Percentiles rank a stretch among this genome's conserved stretches.
These are phyloP conservation scores for Phyllotreta striolata DNA, from an alignment of 2,888 invertebrate genomes.

Conservation along the genomic window DNA sequence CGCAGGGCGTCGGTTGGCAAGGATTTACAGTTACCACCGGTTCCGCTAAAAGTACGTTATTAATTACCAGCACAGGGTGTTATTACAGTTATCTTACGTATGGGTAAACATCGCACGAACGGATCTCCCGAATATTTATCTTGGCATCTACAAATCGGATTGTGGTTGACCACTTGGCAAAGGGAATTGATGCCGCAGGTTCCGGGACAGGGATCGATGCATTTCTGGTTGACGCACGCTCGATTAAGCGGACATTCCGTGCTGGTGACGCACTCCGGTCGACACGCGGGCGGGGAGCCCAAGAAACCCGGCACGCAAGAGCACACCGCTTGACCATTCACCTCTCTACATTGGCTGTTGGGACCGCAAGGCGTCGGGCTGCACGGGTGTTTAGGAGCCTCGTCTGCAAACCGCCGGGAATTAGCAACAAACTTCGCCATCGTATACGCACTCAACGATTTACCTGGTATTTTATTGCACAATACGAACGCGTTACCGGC, in stretches of 20 bases:
- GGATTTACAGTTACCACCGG: constrained; percentile 64
- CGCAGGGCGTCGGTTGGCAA: constrained; percentile 79
- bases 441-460: not conserved
- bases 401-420: constrained; percentile 35
- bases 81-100: constrained; percentile 51
- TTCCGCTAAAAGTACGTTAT: constrained; percentile 54
- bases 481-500: constrained; percentile 77
- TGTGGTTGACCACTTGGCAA: constrained; percentile 79
- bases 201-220: constrained; percentile 76
- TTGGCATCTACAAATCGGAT: constrained; percentile 80
- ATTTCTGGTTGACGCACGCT: constrained; percentile 78
- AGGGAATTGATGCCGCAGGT: constrained; percentile 77
- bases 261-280: constrained; percentile 77
- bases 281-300: constrained; percentile 76
- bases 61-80: no score
- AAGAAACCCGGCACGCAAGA: constrained; percentile 75
- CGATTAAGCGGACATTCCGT: constrained; percentile 74
- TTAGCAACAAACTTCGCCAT: not conserved
- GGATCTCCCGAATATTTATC: constrained; percentile 65
- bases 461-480: constrained; percentile 66
- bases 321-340: constrained; percentile 75
- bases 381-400: constrained; percentile 68
- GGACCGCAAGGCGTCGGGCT: constrained; percentile 80
- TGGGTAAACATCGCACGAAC: constrained; percentile 71
- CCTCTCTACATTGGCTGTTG: constrained; percentile 68